Conservation (phyloP, 1,140 invertebrate genomes). For the Platorchestia sp. region DNA sequence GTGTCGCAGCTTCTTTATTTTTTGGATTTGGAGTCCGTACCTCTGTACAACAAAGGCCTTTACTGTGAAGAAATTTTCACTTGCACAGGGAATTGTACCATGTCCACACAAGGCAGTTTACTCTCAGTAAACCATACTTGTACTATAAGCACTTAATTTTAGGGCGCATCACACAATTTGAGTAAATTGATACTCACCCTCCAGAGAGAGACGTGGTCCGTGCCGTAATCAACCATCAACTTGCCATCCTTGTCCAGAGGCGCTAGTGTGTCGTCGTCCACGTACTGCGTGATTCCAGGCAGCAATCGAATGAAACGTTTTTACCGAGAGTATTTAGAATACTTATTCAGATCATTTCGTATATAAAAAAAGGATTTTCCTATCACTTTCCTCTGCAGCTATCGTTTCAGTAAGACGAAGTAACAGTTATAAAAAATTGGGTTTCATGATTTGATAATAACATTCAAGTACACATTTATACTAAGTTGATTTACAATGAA, state of each 20-base stretch:
- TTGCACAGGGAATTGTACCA: neutral
- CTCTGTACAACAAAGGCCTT: neutral
- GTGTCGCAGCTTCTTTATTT: neutral
- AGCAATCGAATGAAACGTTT: neutral
- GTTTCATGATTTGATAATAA: neutral
- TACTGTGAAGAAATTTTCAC: neutral
- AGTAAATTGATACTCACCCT: conserved; percentile 57
- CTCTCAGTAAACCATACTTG: neutral
- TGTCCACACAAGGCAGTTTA: neutral
- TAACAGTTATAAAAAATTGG: neutral
- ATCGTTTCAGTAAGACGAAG: neutral
- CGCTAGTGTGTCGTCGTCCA: conserved; percentile 40
- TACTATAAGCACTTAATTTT: neutral
- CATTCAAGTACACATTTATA: neutral
- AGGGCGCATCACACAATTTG: neutral
- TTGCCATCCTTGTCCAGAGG: conserved; percentile 35
- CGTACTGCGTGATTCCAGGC: neutral
- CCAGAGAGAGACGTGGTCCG: conserved; percentile 61
- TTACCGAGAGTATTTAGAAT: neutral
- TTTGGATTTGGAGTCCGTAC: neutral
- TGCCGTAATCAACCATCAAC: conserved; percentile 22
- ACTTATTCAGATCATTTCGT: neutral
- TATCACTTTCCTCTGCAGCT: neutral
- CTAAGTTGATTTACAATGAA: neutral
- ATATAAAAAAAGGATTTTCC: neutral